Percentiles rank a stretch among this genome's conserved stretches.
Evolutionary conservation across 2,797 vertebrate species (phyloP).

Genomic region (Gymnodraco acuticeps): DNA sequence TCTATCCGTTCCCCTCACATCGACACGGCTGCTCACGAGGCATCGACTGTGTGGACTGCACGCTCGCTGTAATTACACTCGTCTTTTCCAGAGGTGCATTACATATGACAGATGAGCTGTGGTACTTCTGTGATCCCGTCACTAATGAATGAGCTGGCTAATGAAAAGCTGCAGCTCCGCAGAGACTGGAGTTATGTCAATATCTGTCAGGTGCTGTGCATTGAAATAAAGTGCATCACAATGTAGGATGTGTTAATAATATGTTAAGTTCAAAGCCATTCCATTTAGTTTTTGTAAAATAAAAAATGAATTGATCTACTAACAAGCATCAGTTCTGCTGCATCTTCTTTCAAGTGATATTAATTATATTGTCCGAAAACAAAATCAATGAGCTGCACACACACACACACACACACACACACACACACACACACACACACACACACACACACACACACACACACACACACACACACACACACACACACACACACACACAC

Average conservation of each 20-base stretch:
- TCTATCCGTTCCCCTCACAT: constrained; percentile 75
- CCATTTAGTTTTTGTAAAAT: neutral
- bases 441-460: neutral
- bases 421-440: neutral
- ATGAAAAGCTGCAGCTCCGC: constrained; percentile 40
- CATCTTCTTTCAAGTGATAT: neutral
- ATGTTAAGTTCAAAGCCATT: neutral
- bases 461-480: neutral
- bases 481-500: neutral
- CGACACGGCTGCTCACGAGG: constrained; percentile 58
- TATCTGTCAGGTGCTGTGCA: constrained; percentile 5
- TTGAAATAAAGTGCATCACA: neutral
- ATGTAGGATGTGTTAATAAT: neutral
- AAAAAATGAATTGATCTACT: neutral
- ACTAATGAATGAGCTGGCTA: constrained; percentile 56
- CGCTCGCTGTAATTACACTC: constrained; percentile 73
- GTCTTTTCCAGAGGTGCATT: constrained; percentile 62
- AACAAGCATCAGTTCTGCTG: neutral
- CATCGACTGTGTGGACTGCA: constrained; percentile 64
- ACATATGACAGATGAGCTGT: constrained; percentile 63
- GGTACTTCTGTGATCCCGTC: constrained; percentile 52
- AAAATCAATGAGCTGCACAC: constrained; percentile 1
- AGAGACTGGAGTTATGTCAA: constrained; percentile 9
- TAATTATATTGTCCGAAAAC: neutral
- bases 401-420: neutral